Base-by-base conservation (phyloP, 2,797 vertebrate species). In the Myotis planiceps region DNA sequence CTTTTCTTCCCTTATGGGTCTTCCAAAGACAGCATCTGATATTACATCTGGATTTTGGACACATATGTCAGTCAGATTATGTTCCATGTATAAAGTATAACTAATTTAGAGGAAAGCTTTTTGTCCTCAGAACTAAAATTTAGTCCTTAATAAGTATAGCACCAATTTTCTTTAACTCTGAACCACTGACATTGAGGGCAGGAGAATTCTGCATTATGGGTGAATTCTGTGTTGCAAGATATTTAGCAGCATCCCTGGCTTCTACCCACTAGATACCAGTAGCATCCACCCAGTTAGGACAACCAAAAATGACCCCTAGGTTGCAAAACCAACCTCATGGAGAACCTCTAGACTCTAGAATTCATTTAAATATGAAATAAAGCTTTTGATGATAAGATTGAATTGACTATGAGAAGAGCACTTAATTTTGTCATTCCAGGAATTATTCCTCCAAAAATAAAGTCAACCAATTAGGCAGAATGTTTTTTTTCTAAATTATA, bases 11-110 rank as follows among this genome's bases (percentile, higher is more conserved):
- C 10, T 71, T n/a, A 55, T 49, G 18, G 7, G 3, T 71, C 2
- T 68, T 89, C 27, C 9, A 81, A 69, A 6, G 39, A 72, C 6
- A 45, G 3, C 1, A 47, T 25, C 4, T 19, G 93, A 19, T 82
- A 53, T 85, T 81, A 69, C 82, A 68, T 93, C 16, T 58, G n/a
- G 2, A 12, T 72, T 85, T 76, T 85, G 29, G 63, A 45, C 15
- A 72, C 16, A 47, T 42, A 27, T 4, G 23, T 92, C 32, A 65
- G 12, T 71, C 13, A 21, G n/a, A 27, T 15, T 82, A 19, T 65
- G 7, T 51, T 47, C 29, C 84, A 18, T 81, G 10, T 49, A 1
- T 68, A 32, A 60, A 29, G 10, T 25, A 2, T 23, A 23, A 47
- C 0, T n/a, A 32, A 72, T 19, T 58, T 49, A 84, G 53, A 90